Percentiles rank a stretch among this genome's conserved stretches.
These are phyloP conservation scores for Melospiza melodia DNA, from an alignment of 2,113 vertebrate species.

Conservation along the genomic window DNA sequence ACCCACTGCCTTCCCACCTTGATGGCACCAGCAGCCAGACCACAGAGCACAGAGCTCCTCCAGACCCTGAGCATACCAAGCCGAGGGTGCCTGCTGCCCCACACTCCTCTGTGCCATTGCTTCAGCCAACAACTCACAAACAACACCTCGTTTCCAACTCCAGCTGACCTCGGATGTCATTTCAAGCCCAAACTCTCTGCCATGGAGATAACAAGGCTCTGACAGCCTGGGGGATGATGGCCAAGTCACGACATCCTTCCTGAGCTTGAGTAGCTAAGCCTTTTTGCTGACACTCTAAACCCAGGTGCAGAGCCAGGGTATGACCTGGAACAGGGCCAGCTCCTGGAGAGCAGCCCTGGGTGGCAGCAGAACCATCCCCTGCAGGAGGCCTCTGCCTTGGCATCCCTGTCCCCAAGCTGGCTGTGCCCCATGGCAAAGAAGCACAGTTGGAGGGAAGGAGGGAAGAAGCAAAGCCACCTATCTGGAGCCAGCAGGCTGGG, in stretches of 20 bases:
- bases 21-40: not conserved
- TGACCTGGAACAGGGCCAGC: not conserved
- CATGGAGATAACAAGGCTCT: not conserved
- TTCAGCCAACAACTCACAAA: not conserved
- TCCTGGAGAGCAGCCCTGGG: not conserved
- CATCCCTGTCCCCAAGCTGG: not conserved
- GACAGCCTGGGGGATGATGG: not conserved
- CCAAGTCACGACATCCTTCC: not conserved
- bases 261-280: not conserved
- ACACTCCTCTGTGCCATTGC: accelerated
- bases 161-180: not conserved
- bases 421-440: accelerated
- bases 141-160: not conserved
- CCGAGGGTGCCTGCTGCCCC: accelerated
- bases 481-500: accelerated
- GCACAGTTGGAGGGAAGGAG: accelerated
- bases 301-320: accelerated
- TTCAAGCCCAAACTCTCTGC: not conserved
- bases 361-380: not conserved
- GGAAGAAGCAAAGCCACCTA: not conserved
- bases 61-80: not conserved
- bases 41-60: accelerated
- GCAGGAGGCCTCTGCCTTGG: not conserved
- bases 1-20: not conserved
- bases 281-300: not conserved